phyloP scores from a whole-genome alignment of 2,888 invertebrate species.

The Tiliacea aurago region DNA sequence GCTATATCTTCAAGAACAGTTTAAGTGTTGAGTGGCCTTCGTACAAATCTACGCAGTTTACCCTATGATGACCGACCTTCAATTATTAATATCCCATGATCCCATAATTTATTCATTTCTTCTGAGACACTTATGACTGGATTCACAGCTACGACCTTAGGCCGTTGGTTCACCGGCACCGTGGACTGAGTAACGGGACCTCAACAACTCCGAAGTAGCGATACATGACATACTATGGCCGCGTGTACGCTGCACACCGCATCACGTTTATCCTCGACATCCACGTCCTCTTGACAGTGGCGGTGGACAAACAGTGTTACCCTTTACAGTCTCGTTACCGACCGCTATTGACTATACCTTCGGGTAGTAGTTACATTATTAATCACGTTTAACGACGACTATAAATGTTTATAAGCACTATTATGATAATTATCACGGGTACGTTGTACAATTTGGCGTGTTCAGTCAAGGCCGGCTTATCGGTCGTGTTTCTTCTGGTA shows the following conservation, averaged over 20 bases:
- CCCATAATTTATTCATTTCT: constrained; percentile 9
- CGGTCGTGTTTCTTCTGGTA: constrained; percentile 32
- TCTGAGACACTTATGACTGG: constrained; percentile 4
- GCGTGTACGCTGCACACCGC: too few relatives aligned
- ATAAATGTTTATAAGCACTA: constrained; percentile 15
- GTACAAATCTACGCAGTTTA: not conserved
- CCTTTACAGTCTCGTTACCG: not conserved
- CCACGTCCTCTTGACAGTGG: too few relatives aligned
- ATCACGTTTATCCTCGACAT: too few relatives aligned
- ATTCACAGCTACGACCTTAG: constrained; percentile 12
- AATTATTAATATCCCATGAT: not conserved
- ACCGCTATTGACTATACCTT: not conserved
- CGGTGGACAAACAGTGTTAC: too few relatives aligned
- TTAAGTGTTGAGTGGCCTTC: constrained; percentile 8
- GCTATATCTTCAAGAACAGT: not conserved
- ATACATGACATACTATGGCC: too few relatives aligned
- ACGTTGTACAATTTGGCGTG: constrained; percentile 34
- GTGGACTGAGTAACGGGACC: too few relatives aligned
- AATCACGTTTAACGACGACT: constrained; percentile 15
- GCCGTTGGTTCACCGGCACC: too few relatives aligned
- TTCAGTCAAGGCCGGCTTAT: constrained; percentile 50
- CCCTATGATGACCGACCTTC: not conserved
- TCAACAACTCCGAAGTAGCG: too few relatives aligned
- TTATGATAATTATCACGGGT: constrained; percentile 31
- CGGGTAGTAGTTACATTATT: constrained; percentile 16